A percentile compares a stretch with the other conserved stretches of the same genome.
phyloP scores from a whole-genome alignment of 2,888 invertebrate species.

The Drosophila atripex region DNA sequence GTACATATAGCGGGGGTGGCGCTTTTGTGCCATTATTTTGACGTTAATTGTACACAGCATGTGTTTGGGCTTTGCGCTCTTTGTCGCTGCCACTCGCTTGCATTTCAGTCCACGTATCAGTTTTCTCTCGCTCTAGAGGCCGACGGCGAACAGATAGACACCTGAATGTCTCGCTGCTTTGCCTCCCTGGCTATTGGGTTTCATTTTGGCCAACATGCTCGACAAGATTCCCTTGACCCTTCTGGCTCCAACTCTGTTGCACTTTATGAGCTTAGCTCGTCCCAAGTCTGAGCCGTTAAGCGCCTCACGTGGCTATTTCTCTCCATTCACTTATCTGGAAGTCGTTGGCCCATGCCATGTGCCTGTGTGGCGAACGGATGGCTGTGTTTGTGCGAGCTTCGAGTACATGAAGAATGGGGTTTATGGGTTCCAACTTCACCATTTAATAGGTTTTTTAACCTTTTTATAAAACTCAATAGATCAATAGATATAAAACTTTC shows the following conservation, averaged over 20 bases:
- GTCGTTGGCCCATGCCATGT: constrained; percentile 19
- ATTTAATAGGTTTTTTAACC: background rate
- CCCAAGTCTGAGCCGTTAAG: constrained; percentile 3
- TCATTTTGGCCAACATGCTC: constrained; percentile 2
- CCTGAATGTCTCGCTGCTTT: constrained; percentile 41
- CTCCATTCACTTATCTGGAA: constrained; percentile 31
- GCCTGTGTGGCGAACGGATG: constrained; percentile 24
- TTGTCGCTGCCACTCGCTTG: constrained; percentile 11
- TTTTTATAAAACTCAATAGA: background rate
- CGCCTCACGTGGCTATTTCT: constrained; percentile 28
- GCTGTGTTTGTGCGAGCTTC: constrained; percentile 5
- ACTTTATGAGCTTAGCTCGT: background rate
- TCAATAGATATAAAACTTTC: background rate
- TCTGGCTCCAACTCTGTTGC: constrained; percentile 4
- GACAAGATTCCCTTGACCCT: constrained; percentile 16
- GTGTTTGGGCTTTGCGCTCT: constrained; percentile 15
- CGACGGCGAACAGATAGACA: constrained; percentile 34
- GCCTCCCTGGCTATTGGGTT: background rate
- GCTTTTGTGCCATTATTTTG: constrained; percentile 5
- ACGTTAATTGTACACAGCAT: constrained; percentile 8
- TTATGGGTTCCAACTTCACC: constrained; percentile 24
- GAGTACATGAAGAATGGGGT: constrained; percentile 14
- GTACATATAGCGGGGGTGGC: constrained; percentile 2
- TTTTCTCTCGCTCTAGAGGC: constrained; percentile 13
- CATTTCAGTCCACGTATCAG: constrained; percentile 8